Percentiles rank a stretch among this genome's conserved stretches.
Conservation (phyloP, 92 coral and sea anemone genomes). For the Pocillopora meandrina region DNA sequence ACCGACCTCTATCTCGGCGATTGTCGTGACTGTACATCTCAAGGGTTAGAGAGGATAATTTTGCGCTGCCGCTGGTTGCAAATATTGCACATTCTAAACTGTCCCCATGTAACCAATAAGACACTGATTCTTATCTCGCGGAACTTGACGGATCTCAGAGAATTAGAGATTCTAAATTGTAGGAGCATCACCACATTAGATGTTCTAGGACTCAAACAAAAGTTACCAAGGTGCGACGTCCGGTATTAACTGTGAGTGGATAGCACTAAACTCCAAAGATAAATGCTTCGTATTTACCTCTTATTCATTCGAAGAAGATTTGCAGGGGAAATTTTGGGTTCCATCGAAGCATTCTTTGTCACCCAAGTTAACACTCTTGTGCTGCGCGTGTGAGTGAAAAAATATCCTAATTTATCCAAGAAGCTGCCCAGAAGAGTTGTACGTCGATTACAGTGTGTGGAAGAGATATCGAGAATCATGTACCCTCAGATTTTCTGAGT, state of each 20-base stretch:
- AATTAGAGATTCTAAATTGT: conserved; percentile 63
- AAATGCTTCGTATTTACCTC: not conserved
- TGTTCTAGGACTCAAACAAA: conserved; percentile 24
- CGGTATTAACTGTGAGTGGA: conserved; percentile 14
- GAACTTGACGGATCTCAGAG: conserved; percentile 52
- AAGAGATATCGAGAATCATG: too few relatives aligned
- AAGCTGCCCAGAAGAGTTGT: too few relatives aligned
- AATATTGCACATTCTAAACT: conserved; percentile 62
- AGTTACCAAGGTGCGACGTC: conserved; percentile 29
- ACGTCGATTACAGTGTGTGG: too few relatives aligned
- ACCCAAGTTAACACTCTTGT: not conserved
- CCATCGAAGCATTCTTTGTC: not conserved
- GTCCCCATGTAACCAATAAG: conserved; percentile 54
- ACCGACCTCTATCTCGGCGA: conserved; percentile 76
- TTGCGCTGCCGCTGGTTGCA: conserved; percentile 61
- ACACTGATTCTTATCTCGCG: conserved; percentile 47
- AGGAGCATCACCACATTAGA: conserved; percentile 46
- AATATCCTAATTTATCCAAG: not conserved
- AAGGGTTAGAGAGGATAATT: conserved; percentile 61
- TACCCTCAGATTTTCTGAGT: too few relatives aligned
- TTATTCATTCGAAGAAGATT: not conserved
- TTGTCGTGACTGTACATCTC: conserved; percentile 71
- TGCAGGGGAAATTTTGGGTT: not conserved
- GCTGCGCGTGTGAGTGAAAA: not conserved
- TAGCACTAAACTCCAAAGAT: not conserved